phyloP scores from a whole-genome alignment of 2,888 invertebrate genomes.

The Chrysolina oricalcia region DNA sequence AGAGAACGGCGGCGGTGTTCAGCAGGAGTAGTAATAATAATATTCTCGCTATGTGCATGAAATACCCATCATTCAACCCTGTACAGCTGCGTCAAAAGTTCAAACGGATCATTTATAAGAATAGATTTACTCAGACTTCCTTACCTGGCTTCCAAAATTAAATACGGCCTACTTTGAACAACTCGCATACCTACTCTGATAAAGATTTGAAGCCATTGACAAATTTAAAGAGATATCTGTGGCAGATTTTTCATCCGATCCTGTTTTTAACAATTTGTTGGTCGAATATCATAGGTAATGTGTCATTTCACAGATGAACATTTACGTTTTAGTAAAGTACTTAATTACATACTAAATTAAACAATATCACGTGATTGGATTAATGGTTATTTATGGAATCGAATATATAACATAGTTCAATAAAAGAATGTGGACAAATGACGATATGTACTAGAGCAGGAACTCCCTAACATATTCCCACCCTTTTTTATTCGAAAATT shows the following conservation, averaged over 20 bases:
- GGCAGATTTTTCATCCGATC: neutral
- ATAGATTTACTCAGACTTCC: constrained; percentile 38
- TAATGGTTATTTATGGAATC: constrained; percentile 52
- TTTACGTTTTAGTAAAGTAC: constrained; percentile 32
- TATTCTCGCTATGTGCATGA: constrained; percentile 27
- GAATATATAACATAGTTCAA: constrained; percentile 45
- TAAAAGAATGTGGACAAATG: constrained; percentile 21
- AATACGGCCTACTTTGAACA: constrained; percentile 64
- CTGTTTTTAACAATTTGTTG: constrained; percentile 7
- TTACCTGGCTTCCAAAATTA: constrained; percentile 63
- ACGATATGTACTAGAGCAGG: neutral
- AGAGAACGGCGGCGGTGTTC: constrained; percentile 34
- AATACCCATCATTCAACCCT: constrained; percentile 32
- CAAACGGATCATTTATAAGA: constrained; percentile 42
- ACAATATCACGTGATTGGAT: constrained; percentile 52
- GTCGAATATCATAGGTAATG: neutral
- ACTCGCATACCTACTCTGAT: constrained; percentile 12
- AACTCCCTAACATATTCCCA: constrained; percentile 11
- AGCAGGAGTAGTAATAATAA: constrained; percentile 19
- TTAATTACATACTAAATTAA: constrained; percentile 48
- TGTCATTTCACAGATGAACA: constrained; percentile 20
- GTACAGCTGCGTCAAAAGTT: constrained; percentile 50
- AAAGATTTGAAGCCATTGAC: neutral
- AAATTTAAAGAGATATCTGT: neutral
- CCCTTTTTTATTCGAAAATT: neutral